Percentiles rank a stretch among this genome's conserved stretches.
Conservation (phyloP, 1,140 invertebrate genomes). For the Megalopta genalis region DNA sequence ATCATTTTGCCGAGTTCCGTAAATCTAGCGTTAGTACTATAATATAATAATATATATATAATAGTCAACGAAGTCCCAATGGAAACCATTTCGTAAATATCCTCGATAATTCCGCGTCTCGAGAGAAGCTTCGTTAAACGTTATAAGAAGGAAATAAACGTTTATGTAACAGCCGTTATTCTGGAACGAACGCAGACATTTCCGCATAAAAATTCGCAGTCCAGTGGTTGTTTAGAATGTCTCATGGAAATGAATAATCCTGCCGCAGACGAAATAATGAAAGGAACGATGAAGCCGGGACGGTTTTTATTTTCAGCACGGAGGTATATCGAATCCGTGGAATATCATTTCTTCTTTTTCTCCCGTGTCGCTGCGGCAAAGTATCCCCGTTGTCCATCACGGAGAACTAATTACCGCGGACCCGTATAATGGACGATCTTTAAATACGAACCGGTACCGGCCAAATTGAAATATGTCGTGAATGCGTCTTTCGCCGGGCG, state of each 20-base stretch:
- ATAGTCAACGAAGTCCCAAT: too few relatives aligned
- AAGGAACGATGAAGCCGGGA: neutral
- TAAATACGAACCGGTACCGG: neutral
- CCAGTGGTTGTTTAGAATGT: neutral
- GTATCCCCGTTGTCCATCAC: neutral
- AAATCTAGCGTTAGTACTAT: too few relatives aligned
- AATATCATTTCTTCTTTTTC: neutral
- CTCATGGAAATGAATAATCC: neutral
- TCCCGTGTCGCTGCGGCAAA: neutral
- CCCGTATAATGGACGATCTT: neutral
- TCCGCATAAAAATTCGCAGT: too few relatives aligned
- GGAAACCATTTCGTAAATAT: too few relatives aligned
- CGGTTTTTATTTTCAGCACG: neutral
- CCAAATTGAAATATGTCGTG: slow-evolving; percentile 24
- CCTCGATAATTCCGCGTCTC: too few relatives aligned
- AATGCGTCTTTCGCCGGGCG: neutral
- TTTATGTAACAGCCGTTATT: too few relatives aligned
- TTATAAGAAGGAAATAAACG: too few relatives aligned
- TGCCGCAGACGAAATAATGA: neutral
- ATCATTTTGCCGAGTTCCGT: too few relatives aligned
- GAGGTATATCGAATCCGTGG: neutral
- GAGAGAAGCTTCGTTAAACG: too few relatives aligned
- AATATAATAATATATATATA: too few relatives aligned
- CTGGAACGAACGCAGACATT: too few relatives aligned
- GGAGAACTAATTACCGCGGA: neutral